These are phyloP conservation scores for Benthochromis sp. DNA, from an alignment of 2,113 vertebrate genomes.

Conservation along the genomic window DNA sequence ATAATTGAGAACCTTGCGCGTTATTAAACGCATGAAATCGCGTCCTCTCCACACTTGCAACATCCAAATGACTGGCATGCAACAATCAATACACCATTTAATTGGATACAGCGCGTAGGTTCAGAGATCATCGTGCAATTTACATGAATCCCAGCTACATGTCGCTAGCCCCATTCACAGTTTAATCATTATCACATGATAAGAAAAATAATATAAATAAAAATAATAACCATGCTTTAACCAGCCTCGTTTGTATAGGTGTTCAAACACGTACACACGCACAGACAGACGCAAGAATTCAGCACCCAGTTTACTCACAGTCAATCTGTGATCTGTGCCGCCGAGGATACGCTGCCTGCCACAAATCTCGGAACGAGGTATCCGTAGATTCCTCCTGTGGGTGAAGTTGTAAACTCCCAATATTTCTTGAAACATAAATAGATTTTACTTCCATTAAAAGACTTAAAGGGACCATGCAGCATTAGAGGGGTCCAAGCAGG, in stretches of 20 bases:
- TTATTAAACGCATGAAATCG: neutral
- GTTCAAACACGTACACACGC: slow-evolving; percentile 1
- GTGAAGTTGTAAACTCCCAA: slow-evolving; percentile 71
- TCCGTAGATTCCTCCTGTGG: slow-evolving; percentile 63
- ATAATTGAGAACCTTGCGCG: neutral
- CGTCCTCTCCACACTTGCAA: slow-evolving; percentile 12
- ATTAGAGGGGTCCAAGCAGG: slow-evolving; percentile 56
- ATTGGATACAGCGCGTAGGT: slow-evolving; percentile 26
- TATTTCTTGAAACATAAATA: slow-evolving; percentile 65
- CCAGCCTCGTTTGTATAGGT: neutral
- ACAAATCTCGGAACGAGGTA: slow-evolving; percentile 62
- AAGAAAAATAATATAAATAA: neutral
- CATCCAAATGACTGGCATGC: neutral
- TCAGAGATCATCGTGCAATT: slow-evolving; percentile 13
- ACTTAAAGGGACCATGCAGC: slow-evolving; percentile 56
- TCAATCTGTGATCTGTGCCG: slow-evolving; percentile 45
- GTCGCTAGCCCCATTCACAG: slow-evolving; percentile 9
- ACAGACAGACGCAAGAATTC: neutral
- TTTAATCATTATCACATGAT: neutral
- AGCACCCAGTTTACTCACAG: slow-evolving; percentile 61
- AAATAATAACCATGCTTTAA: neutral
- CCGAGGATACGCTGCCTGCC: slow-evolving; percentile 49
- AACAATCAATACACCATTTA: slow-evolving; percentile 38
- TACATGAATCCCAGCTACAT: slow-evolving; percentile 5
- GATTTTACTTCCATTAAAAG: slow-evolving; percentile 73